A percentile compares a stretch with the other conserved stretches of the same genome.
Evolutionary conservation across 2,888 invertebrate genomes (phyloP).

Genomic region (Falcaria lacertinaria): DNA sequence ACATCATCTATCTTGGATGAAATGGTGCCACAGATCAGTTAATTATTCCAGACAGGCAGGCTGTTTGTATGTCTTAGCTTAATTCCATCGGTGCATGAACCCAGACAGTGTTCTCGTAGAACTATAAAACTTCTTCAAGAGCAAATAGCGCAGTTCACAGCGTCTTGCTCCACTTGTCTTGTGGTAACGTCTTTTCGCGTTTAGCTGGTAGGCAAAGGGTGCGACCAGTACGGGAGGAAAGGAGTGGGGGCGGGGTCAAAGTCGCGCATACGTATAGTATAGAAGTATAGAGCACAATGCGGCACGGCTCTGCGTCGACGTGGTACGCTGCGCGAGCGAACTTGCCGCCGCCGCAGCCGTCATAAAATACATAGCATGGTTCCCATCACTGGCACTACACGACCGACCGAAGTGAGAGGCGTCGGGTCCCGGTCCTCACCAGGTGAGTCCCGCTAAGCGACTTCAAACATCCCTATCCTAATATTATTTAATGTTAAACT

Average conservation of each 20-base stretch:
- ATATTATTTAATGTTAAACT: slow-evolving; percentile 12
- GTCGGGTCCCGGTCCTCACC: slow-evolving; percentile 21
- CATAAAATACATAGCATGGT: slow-evolving; percentile 52
- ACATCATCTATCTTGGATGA: no score
- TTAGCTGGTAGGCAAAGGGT: slow-evolving; percentile 16
- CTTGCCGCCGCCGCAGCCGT: slow-evolving; percentile 38
- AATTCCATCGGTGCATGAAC: not conserved
- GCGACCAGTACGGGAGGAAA: slow-evolving; percentile 21
- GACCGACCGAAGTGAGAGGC: slow-evolving; percentile 28
- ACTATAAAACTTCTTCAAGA: slow-evolving; percentile 22
- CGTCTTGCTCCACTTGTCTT: slow-evolving; percentile 17
- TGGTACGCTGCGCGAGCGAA: slow-evolving; percentile 55
- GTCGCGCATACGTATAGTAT: slow-evolving; percentile 53
- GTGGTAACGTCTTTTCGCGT: slow-evolving; percentile 26
- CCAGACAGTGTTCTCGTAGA: slow-evolving; percentile 24
- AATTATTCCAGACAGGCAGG: no score
- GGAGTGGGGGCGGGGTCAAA: slow-evolving; percentile 28
- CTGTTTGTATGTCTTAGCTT: not conserved
- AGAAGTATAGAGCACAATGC: slow-evolving; percentile 69
- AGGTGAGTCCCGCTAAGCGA: slow-evolving; percentile 64
- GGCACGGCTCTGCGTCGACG: slow-evolving; percentile 67
- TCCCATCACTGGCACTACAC: slow-evolving; percentile 35
- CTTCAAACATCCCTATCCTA: slow-evolving; percentile 9
- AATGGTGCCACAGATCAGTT: no score
- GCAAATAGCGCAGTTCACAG: slow-evolving; percentile 14